Conservation (phyloP, 2,113 vertebrate species). For the Semnornis frantzii region DNA sequence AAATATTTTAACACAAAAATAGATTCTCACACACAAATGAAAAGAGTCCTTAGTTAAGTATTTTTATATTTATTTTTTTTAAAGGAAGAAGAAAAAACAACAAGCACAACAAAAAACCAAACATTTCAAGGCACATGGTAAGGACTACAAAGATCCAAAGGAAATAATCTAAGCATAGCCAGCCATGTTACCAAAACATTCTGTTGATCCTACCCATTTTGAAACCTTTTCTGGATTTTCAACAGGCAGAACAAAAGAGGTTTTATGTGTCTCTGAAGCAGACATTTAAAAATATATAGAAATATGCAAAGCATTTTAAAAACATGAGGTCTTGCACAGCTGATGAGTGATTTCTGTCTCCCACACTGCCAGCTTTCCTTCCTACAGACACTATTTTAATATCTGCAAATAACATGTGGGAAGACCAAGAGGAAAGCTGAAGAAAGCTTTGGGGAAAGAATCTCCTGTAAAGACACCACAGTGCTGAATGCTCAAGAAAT, state of each 20-base stretch:
- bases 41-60: neutral
- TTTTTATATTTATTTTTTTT: no score
- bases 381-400: neutral
- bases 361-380: neutral
- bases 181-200: neutral
- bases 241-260: conserved; percentile 37
- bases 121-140: neutral
- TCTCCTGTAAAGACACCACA: neutral
- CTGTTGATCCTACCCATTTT: conserved; percentile 3
- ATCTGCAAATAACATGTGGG: neutral
- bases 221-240: conserved; percentile 23
- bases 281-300: neutral
- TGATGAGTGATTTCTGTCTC: neutral
- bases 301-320: neutral
- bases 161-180: neutral
- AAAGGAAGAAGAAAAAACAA: no score
- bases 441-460: neutral
- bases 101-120: no score
- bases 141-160: neutral
- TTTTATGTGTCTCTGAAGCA: neutral
- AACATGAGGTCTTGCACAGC: neutral
- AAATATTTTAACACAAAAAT: neutral
- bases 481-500: neutral
- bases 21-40: neutral
- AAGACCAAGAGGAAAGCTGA: neutral